Conservation (phyloP, 2,113 vertebrate genomes). For the Carlito syrichta region DNA sequence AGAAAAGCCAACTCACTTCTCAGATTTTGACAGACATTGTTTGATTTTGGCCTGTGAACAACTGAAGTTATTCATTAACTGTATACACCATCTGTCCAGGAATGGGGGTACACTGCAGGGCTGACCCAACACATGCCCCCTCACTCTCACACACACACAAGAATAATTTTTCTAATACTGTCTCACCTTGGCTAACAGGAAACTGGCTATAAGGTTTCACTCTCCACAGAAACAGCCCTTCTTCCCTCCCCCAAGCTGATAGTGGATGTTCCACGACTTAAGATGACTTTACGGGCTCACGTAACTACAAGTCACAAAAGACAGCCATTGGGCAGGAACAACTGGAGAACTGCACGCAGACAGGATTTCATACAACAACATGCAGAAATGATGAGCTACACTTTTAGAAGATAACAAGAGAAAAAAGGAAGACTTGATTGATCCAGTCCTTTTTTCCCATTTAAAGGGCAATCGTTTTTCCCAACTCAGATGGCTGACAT, state of each 20-base stretch:
- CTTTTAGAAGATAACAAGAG: not conserved
- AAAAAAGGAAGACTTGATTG: not conserved
- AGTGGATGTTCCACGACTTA: not conserved
- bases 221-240: not conserved
- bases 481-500: not conserved
- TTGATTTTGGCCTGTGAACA: not conserved
- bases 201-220: not conserved
- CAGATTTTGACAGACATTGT: not conserved
- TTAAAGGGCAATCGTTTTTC: not conserved
- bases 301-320: not conserved
- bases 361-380: not conserved
- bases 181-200: not conserved
- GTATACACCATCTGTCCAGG: not conserved
- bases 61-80: not conserved
- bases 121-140: not conserved
- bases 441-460: not conserved
- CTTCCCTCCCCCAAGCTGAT: too few species aligned
- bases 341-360: not conserved
- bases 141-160: not conserved
- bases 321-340: not conserved
- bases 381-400: not conserved
- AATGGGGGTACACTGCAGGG: too few species aligned
- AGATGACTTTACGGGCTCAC: not conserved
- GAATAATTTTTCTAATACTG: not conserved
- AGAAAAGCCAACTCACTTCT: not conserved